A percentile compares a stretch with the other conserved stretches of the same genome.
phyloP scores from a whole-genome alignment of 2,888 invertebrate species.

The Apotomis turbidana region DNA sequence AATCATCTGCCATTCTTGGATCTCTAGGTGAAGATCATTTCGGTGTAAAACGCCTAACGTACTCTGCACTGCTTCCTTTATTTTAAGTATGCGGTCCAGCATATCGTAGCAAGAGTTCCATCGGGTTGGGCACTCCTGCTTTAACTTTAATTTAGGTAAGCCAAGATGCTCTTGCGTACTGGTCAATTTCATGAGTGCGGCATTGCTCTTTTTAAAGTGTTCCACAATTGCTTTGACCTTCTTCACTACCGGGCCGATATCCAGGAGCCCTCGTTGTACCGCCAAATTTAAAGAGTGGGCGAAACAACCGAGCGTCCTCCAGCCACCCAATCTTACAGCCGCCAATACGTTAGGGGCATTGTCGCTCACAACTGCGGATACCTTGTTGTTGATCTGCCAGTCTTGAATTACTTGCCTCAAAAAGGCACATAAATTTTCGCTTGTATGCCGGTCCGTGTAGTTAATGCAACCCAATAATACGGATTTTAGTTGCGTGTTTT shows the following conservation, averaged over 20 bases:
- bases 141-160: too few relatives aligned
- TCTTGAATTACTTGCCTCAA: slow-evolving; percentile 6
- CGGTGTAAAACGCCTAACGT: too few relatives aligned
- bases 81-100: too few relatives aligned
- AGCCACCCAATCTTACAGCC: slow-evolving; percentile 1
- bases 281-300: slow-evolving; percentile 14
- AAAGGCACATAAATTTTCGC: slow-evolving; percentile 13
- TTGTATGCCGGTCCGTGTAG: slow-evolving; percentile 8
- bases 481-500: neutral
- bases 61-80: too few relatives aligned
- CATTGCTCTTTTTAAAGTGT: slow-evolving; percentile 3
- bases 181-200: slow-evolving; percentile 1
- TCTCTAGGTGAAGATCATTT: too few relatives aligned
- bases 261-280: neutral
- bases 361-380: slow-evolving; percentile 9
- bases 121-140: too few relatives aligned
- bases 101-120: too few relatives aligned
- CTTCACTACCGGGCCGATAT: neutral
- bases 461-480: slow-evolving; percentile 11
- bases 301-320: slow-evolving; percentile 7
- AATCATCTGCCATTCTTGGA: too few relatives aligned
- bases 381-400: slow-evolving; percentile 10
- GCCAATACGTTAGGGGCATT: slow-evolving; percentile 11
- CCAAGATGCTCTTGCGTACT: neutral
- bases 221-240: slow-evolving; percentile 1